Percentiles rank a stretch among this genome's conserved stretches.
Evolutionary conservation across 2,113 vertebrate genomes (phyloP).

Genomic region (Mionectes macconnelli): DNA sequence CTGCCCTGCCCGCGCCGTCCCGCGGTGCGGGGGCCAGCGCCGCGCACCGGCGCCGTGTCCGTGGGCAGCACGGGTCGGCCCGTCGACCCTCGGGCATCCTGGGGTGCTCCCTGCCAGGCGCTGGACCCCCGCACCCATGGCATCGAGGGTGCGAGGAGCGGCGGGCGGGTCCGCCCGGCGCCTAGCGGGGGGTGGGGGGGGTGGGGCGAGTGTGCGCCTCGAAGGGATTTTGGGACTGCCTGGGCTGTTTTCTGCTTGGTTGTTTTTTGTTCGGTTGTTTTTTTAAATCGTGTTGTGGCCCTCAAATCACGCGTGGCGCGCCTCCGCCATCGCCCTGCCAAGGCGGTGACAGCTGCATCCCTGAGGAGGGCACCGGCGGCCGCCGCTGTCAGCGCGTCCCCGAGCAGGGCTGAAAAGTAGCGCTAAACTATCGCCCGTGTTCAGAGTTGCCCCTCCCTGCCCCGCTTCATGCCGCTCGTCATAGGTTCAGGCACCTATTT

Average conservation of each 20-base stretch:
- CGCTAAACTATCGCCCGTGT: not conserved
- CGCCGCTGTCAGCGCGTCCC: not conserved
- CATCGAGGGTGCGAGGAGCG: not conserved
- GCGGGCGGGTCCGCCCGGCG: not conserved
- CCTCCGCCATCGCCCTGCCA: rapidly evolving
- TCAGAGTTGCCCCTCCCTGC: rapidly evolving
- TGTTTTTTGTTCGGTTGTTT: not conserved
- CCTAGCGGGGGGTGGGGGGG: not conserved
- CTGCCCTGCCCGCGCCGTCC: not conserved
- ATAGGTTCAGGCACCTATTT: rapidly evolving
- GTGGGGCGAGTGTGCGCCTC: no score
- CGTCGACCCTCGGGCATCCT: no score
- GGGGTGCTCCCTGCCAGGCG: rapidly evolving
- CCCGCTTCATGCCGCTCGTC: rapidly evolving
- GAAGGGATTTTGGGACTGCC: not conserved
- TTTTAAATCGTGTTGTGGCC: not conserved
- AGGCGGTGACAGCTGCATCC: not conserved
- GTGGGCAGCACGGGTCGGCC: not conserved
- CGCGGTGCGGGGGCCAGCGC: not conserved
- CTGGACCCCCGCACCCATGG: not conserved
- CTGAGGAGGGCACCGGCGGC: not conserved
- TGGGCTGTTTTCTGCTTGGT: not conserved
- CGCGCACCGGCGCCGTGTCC: not conserved
- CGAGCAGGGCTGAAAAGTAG: not conserved
- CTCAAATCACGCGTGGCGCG: rapidly evolving